Evolutionary conservation across 2,797 vertebrate genomes (phyloP).

Genomic region (Anguilla marmorata): DNA sequence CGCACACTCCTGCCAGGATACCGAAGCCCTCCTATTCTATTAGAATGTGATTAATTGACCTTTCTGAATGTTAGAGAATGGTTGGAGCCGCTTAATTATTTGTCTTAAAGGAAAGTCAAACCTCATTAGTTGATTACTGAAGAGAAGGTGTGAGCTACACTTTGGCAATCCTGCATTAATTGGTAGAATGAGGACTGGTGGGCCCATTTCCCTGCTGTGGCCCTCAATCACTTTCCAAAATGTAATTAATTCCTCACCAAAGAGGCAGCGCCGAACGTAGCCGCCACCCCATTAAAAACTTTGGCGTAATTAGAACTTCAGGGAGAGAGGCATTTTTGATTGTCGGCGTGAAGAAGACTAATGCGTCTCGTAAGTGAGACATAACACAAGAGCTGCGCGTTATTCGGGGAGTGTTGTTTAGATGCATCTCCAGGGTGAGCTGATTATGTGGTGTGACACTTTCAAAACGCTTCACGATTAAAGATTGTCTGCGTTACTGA

Average conservation of each 20-base stretch:
- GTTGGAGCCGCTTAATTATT: slow-evolving; percentile 19
- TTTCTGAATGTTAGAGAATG: slow-evolving; percentile 11
- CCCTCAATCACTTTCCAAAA: slow-evolving; percentile 60
- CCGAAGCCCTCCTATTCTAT: background rate
- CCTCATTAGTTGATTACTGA: slow-evolving; percentile 60
- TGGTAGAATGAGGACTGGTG: slow-evolving; percentile 68
- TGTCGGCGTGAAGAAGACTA: slow-evolving; percentile 52
- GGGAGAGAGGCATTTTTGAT: slow-evolving; percentile 59
- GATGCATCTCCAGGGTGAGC: background rate
- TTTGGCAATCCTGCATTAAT: slow-evolving; percentile 73
- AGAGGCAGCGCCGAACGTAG: slow-evolving; percentile 55
- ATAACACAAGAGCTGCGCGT: background rate
- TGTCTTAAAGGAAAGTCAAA: slow-evolving; percentile 28
- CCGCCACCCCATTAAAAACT: slow-evolving; percentile 58
- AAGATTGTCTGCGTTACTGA: background rate
- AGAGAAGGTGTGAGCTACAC: slow-evolving; percentile 67
- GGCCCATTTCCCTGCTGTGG: slow-evolving; percentile 54
- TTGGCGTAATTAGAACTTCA: slow-evolving; percentile 65
- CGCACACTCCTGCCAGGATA: no score
- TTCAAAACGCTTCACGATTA: background rate
- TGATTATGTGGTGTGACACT: background rate
- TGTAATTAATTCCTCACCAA: slow-evolving; percentile 62
- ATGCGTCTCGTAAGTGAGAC: background rate
- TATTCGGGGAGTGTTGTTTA: background rate
- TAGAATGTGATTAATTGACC: background rate